Conservation (phyloP, 2,888 invertebrate species). For the Limnephilus lunatus region DNA sequence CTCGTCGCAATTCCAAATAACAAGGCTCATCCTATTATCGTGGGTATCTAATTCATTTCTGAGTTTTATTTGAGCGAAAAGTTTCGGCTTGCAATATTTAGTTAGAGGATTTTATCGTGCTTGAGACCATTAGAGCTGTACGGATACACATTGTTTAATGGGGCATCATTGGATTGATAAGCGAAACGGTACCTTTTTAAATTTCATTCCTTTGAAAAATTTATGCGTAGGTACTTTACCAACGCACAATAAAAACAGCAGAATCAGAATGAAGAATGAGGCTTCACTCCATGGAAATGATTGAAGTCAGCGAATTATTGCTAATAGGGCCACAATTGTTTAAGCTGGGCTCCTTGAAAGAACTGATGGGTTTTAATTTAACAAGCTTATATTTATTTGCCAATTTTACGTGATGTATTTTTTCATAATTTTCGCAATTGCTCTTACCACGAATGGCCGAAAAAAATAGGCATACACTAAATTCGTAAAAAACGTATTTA, state of each 20-base stretch:
- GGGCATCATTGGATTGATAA: constrained; percentile 46
- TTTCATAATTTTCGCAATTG: background rate
- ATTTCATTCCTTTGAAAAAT: constrained; percentile 41
- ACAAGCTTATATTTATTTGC: background rate
- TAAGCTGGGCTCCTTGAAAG: background rate
- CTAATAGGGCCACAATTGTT: background rate
- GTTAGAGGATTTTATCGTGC: constrained; percentile 41
- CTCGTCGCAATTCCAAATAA: background rate
- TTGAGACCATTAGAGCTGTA: constrained; percentile 31
- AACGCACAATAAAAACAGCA: background rate
- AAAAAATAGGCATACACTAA: too few species aligned
- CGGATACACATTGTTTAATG: constrained; percentile 50
- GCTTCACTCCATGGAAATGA: background rate
- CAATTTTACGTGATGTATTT: background rate
- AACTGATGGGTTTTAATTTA: background rate
- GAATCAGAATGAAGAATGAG: background rate
- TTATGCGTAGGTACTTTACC: background rate
- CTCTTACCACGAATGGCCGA: too few species aligned
- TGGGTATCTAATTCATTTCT: constrained; percentile 31
- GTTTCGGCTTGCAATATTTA: constrained; percentile 44
- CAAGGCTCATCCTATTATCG: constrained; percentile 7
- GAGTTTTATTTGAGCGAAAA: constrained; percentile 44
- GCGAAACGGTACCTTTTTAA: constrained; percentile 35
- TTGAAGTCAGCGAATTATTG: background rate
- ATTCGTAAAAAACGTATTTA: too few species aligned